phyloP scores from a whole-genome alignment of 1,140 invertebrate species.

The Oscheius sp. region DNA sequence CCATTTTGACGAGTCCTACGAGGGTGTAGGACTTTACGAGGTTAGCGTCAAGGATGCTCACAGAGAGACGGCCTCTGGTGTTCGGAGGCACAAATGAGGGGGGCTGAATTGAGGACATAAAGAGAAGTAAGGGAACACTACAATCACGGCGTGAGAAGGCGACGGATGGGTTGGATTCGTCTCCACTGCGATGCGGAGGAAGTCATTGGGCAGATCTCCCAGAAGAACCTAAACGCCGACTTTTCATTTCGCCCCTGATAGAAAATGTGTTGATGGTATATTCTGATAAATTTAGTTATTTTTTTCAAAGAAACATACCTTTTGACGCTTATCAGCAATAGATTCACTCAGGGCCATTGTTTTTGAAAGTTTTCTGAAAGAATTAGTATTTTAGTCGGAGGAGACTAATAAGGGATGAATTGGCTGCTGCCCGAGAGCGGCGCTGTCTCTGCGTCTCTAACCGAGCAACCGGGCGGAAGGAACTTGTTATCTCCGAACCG shows the following conservation, averaged over 20 bases:
- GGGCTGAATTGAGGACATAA: conserved; percentile 56
- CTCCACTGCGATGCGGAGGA: conserved; percentile 68
- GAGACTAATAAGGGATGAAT: not conserved
- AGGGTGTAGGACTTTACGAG: conserved; percentile 83
- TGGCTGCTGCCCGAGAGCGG: not conserved
- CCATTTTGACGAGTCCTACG: conserved; percentile 83
- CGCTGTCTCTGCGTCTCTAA: conserved; percentile 6
- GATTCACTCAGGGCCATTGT: conserved; percentile 2
- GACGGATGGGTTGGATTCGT: conserved; percentile 10
- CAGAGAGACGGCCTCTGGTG: conserved; percentile 73
- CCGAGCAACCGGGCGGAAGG: too few species aligned
- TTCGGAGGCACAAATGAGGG: conserved; percentile 72
- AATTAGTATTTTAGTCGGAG: not conserved
- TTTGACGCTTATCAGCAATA: conserved; percentile 29
- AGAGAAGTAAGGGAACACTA: not conserved
- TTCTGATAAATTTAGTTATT: not conserved
- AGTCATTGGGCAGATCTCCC: conserved; percentile 77
- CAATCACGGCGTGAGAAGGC: not conserved
- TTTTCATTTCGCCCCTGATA: not conserved
- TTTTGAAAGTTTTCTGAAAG: not conserved
- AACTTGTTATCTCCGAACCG: too few species aligned
- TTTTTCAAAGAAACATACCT: conserved; percentile 8
- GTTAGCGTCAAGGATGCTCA: conserved; percentile 72
- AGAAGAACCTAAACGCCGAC: conserved; percentile 66
- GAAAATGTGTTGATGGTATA: too few species aligned